Evolutionary conservation across 2,888 invertebrate species (phyloP).

Genomic region (Eristalinus aeneus): DNA sequence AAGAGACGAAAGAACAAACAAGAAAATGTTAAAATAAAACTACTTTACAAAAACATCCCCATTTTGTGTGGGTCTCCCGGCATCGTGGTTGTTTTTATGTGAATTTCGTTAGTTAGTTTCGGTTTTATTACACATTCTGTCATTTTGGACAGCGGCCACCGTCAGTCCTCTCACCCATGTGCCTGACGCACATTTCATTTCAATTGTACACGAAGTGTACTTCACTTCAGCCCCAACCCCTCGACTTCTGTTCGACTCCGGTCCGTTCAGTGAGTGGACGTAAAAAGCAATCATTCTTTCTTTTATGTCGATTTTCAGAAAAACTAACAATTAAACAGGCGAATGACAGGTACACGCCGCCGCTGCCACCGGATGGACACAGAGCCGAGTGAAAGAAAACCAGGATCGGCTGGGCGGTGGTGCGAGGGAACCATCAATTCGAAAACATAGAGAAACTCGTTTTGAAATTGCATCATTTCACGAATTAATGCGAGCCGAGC

Average conservation of each 20-base stretch:
- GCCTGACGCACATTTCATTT: background rate
- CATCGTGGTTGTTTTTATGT: constrained; percentile 9
- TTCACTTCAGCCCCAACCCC: background rate
- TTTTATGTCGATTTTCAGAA: constrained; percentile 34
- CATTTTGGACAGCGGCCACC: constrained; percentile 28
- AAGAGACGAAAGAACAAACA: background rate
- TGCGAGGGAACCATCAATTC: no score
- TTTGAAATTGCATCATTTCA: background rate
- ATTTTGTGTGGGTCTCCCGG: background rate
- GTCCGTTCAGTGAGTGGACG: background rate
- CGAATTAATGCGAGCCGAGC: background rate
- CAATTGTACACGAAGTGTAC: background rate
- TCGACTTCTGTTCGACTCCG: no score
- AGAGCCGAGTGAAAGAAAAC: background rate
- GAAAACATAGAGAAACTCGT: background rate
- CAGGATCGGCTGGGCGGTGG: no score
- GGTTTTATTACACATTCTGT: constrained; percentile 20
- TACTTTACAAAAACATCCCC: background rate
- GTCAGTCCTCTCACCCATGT: background rate
- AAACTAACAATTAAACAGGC: constrained; percentile 31
- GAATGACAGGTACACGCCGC: constrained; percentile 5
- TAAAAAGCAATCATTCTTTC: constrained; percentile 14
- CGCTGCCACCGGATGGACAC: background rate
- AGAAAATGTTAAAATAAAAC: background rate
- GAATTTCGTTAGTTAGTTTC: constrained; percentile 26